Evolutionary conservation across 2,113 vertebrate genomes (phyloP).

Genomic region (Microtus oregoni): DNA sequence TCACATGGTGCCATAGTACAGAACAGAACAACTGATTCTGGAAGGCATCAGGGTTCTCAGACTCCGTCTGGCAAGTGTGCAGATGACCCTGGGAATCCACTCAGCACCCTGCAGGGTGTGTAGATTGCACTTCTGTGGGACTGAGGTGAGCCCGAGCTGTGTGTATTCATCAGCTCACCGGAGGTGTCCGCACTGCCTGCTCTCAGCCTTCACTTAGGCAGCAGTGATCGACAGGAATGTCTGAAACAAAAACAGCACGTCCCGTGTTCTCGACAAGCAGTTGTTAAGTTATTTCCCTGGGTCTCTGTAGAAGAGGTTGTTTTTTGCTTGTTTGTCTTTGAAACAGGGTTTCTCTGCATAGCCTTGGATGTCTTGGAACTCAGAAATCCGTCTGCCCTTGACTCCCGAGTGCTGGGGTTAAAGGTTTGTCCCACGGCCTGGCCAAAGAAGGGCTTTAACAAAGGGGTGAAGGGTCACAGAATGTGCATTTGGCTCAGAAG

Average conservation of each 20-base stretch:
- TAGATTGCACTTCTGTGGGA: not conserved
- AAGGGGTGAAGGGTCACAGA: not conserved
- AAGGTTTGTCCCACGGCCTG: not conserved
- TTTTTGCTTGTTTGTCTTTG: not conserved
- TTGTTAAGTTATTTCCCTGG: not conserved
- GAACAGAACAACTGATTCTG: not conserved
- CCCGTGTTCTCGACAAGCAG: fast-evolving
- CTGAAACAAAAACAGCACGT: not conserved
- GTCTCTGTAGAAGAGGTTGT: not conserved
- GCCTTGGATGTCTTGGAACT: not conserved
- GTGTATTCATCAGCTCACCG: not conserved
- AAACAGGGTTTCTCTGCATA: not conserved
- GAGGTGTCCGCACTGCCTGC: not conserved
- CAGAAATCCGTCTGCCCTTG: not conserved
- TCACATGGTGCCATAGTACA: not conserved
- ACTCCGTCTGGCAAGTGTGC: not conserved
- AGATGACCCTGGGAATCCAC: not conserved
- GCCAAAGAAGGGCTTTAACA: not conserved
- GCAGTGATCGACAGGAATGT: not conserved
- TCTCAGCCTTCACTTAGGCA: not conserved
- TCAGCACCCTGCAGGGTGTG: not conserved
- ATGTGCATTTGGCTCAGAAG: not conserved
- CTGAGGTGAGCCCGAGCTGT: not conserved
- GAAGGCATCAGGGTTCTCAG: not conserved
- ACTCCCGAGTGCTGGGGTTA: not conserved